phyloP scores from a whole-genome alignment of 2,797 vertebrate genomes.

The Ambastaia sidthimunki region DNA sequence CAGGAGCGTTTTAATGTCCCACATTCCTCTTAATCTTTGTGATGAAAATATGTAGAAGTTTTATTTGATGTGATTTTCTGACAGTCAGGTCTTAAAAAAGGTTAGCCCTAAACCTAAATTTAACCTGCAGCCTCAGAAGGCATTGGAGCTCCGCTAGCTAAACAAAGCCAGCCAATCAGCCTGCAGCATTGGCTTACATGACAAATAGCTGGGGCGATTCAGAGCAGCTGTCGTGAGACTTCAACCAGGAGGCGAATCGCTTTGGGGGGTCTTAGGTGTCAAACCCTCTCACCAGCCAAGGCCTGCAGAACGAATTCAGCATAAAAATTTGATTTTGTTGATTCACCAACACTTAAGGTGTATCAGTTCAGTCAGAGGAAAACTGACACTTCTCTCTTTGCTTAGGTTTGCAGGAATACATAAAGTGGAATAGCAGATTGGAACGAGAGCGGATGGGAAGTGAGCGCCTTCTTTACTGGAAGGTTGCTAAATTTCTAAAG shows the following conservation, averaged over 20 bases:
- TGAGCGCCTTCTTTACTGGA: conserved; percentile 77
- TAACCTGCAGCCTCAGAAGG: conserved; percentile 96
- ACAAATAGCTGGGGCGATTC: conserved; percentile 85
- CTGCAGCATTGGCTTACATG: conserved; percentile 90
- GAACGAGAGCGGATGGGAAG: conserved; percentile 80
- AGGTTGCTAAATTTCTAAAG: conserved; percentile 72
- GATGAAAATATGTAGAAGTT: conserved; percentile 45
- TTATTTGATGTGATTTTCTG: conserved; percentile 59
- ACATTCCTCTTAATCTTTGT: conserved; percentile 46
- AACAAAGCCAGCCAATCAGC: conserved; percentile 87
- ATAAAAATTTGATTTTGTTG: conserved; percentile 40
- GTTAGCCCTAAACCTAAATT: conserved; percentile 89
- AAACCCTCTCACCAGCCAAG: conserved; percentile 67
- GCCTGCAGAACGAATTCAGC: conserved; percentile 62
- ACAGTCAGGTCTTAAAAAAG: conserved; percentile 75
- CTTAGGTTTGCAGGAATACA: conserved; percentile 71
- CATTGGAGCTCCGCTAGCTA: conserved; percentile 89
- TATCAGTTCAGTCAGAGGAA: conserved; percentile 39
- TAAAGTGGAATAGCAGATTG: conserved; percentile 74
- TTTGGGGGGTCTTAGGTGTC: conserved; percentile 68
- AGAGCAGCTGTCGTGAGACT: conserved; percentile 89
- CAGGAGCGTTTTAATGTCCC: conserved; percentile 31
- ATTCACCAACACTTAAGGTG: conserved; percentile 21
- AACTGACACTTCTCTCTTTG: conserved; percentile 64
- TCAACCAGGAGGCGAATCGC: conserved; percentile 79